phyloP scores from a whole-genome alignment of 2,888 invertebrate genomes.

The Drosophila nigricruria region DNA sequence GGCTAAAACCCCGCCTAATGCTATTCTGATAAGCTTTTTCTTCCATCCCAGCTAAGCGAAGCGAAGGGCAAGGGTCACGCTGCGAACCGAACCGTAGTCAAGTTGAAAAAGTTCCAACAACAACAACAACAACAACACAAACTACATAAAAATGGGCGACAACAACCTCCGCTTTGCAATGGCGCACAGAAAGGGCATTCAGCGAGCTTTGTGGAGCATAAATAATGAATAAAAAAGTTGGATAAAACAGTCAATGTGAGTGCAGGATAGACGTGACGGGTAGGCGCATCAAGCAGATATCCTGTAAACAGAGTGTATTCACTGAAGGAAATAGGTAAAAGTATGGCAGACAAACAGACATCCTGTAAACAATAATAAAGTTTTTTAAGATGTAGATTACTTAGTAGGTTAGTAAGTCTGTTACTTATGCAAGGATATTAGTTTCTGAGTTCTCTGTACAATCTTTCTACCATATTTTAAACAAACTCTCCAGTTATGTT shows the following conservation, averaged over 20 bases:
- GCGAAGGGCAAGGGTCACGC: conserved; percentile 67
- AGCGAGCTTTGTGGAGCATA: conserved; percentile 72
- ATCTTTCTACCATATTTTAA: no score
- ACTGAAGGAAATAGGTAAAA: no score
- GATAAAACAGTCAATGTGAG: conserved; percentile 21
- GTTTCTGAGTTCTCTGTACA: no score
- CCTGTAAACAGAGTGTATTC: neutral
- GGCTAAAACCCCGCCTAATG: conserved; percentile 44
- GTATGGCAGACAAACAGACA: no score
- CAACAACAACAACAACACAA: conserved; percentile 19
- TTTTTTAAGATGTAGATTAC: no score
- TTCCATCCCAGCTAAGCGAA: conserved; percentile 12
- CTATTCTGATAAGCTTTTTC: conserved; percentile 49
- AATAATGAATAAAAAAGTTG: conserved; percentile 72
- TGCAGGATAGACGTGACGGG: neutral
- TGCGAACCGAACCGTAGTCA: conserved; percentile 24
- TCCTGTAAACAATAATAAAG: no score
- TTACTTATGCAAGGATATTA: no score
- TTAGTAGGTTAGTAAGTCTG: no score
- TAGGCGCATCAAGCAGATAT: neutral
- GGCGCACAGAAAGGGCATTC: conserved; percentile 46
- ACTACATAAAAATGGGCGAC: conserved; percentile 35
- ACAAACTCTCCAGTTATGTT: neutral
- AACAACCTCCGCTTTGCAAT: conserved; percentile 7
- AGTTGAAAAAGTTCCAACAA: conserved; percentile 40